These are phyloP conservation scores for Belgica antarctica DNA, from an alignment of 2,888 invertebrate species.

Conservation along the genomic window DNA sequence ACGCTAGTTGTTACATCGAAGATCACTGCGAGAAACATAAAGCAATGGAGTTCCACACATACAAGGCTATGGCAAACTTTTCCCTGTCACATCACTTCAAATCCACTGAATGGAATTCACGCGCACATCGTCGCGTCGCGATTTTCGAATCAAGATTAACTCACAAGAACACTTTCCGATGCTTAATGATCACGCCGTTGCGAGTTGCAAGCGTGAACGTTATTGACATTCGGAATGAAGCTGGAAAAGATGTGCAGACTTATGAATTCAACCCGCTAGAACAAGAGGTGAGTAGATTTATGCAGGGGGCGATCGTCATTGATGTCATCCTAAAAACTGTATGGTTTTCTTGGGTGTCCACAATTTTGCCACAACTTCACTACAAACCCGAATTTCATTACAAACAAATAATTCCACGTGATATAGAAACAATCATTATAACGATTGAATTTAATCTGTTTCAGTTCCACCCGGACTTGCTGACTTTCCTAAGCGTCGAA, in stretches of 20 bases:
- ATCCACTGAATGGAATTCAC: conserved; percentile 7
- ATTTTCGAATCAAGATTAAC: not conserved
- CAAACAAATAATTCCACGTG: no score
- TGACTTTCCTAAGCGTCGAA: conserved; percentile 28
- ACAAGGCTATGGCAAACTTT: conserved; percentile 37
- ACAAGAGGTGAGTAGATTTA: conserved; percentile 36
- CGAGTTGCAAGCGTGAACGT: not conserved
- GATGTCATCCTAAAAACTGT: not conserved
- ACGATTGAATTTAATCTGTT: no score
- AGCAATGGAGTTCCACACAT: conserved; percentile 39
- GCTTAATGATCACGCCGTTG: conserved; percentile 19
- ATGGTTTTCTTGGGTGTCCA: no score
- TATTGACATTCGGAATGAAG: no score
- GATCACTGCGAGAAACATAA: conserved; percentile 31
- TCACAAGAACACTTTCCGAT: not conserved
- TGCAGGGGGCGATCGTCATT: not conserved
- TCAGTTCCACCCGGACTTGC: conserved; percentile 38
- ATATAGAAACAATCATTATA: no score
- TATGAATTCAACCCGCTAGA: conserved; percentile 16
- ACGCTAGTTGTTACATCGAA: conserved; percentile 29
- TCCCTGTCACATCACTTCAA: conserved; percentile 29
- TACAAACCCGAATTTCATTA: no score
- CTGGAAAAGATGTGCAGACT: not conserved
- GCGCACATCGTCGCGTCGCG: not conserved
- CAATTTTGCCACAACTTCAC: no score